Base-by-base conservation (phyloP, 1,140 invertebrate species). In the Chymomyza costata region DNA sequence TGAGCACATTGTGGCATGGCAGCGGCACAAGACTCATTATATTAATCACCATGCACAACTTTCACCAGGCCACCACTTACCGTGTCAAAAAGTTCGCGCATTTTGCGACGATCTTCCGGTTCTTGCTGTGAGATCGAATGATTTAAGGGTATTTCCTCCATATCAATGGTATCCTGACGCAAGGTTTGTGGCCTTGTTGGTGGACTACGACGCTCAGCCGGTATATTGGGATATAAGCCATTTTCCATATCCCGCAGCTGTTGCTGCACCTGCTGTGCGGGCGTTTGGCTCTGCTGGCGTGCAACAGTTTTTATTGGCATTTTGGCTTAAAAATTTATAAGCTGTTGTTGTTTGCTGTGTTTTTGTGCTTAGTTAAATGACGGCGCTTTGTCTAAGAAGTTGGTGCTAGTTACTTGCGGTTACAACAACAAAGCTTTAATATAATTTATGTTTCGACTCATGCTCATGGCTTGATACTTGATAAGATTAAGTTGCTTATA, bases 61-160 rank as follows among this genome's bases (percentile, higher is more conserved):
- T 2, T 19, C 2, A 18, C 25, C 5, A 28, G 5, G 10, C 25
- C 5, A 6, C 10, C 15, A 18, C 17, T 59, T 56, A 85, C 84
- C 55, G 65, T 73, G 18, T 84, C 80, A 43, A 85, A 85, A 31
- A 85, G 55, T 38, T 76, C 60, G 6, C 65, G 65, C 37, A 83
- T 64, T 39, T 59, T 68, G 37, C 62, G 60, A 0, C 74, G 66
- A 48, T 85, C 84, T 18, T 82, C 82, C 0, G 83, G 49, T 34
- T 85, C 84, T 16, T 57, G 61, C 21, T 34, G 47, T 16, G 55
- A 17, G 32, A 51, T 58, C 3, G 41, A 28, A 21, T 67, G 78
- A 31, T 85, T 82, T 0, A 85, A 49, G 0, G 83, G 83, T 41
- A 83, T 82, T 39, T 78, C 74, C 35, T 85, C 83, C 80, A 84